Evolutionary conservation across 2,113 vertebrate species (phyloP).

Genomic region (Calidris pygmaea): DNA sequence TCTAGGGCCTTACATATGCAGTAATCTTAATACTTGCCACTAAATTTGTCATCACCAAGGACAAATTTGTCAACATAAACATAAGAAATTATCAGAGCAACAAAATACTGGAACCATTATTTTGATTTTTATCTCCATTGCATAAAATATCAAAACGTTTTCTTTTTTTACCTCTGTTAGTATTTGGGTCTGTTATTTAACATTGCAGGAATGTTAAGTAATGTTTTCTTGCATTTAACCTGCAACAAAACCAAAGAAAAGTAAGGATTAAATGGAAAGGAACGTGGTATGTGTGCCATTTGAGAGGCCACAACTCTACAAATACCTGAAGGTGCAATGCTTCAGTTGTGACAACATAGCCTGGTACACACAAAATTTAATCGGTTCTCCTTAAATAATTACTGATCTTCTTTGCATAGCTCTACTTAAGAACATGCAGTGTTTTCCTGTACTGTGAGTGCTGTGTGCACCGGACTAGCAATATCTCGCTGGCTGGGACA

Average conservation of each 20-base stretch:
- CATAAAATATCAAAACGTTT: not conserved
- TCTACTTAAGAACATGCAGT: not conserved
- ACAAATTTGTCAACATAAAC: not conserved
- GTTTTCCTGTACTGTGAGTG: not conserved
- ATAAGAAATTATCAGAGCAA: not conserved
- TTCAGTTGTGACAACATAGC: not conserved
- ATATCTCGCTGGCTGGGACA: not conserved
- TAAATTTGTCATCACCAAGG: not conserved
- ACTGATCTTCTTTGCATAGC: not conserved
- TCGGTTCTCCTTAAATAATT: not conserved
- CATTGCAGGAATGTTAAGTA: not conserved
- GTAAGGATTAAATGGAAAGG: not conserved
- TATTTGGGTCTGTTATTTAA: not conserved
- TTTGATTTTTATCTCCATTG: not conserved
- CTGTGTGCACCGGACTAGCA: not conserved
- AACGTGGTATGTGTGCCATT: not conserved
- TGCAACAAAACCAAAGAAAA: not conserved
- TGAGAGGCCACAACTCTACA: not conserved
- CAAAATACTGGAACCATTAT: not conserved
- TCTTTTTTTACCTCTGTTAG: not conserved
- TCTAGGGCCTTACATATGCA: not conserved
- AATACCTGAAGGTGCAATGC: not conserved
- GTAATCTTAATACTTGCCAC: not conserved
- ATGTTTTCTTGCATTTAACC: not conserved
- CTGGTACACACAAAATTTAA: not conserved